These are phyloP conservation scores for Calyptommatus sinebrachiatus DNA, from an alignment of 2,113 vertebrate species.

Conservation along the genomic window DNA sequence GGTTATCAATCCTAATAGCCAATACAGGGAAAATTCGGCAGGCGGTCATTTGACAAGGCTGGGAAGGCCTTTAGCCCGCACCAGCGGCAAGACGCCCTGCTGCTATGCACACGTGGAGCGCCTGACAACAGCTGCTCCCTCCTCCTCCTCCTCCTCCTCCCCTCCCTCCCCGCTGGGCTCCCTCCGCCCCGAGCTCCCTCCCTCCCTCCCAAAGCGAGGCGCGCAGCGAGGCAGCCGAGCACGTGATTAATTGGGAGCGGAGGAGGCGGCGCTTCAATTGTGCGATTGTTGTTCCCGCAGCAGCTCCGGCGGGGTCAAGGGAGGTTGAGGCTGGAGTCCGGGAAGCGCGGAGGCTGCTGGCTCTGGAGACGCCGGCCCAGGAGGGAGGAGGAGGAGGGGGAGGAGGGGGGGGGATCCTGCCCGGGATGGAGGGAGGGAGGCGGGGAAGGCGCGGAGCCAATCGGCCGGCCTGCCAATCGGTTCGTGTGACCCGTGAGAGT, in stretches of 20 bases:
- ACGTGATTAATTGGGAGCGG: too few relatives aligned
- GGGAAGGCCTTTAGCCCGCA: background rate
- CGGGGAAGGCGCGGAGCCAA: too few relatives aligned
- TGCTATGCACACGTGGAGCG: conserved; percentile 10
- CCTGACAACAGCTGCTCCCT: background rate
- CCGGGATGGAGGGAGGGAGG: too few relatives aligned
- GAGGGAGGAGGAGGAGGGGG: background rate
- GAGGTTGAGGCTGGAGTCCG: background rate
- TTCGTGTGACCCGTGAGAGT: too few relatives aligned
- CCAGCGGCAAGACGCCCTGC: background rate
- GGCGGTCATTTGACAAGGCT: background rate
- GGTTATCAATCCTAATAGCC: too few relatives aligned
- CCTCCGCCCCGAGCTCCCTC: too few relatives aligned
- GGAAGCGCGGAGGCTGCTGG: background rate
- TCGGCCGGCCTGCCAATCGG: too few relatives aligned
- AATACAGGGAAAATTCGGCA: background rate
- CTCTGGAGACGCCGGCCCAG: background rate
- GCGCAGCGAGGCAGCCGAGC: background rate
- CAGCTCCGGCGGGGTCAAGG: background rate
- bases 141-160: background rate
- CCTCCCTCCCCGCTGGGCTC: background rate
- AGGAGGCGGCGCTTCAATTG: background rate
- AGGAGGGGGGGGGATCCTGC: too few relatives aligned
- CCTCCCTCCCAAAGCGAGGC: background rate
- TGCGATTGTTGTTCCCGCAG: background rate